These are phyloP conservation scores for Oplegnathus fasciatus DNA, from an alignment of 2,113 vertebrate species.

Conservation along the genomic window DNA sequence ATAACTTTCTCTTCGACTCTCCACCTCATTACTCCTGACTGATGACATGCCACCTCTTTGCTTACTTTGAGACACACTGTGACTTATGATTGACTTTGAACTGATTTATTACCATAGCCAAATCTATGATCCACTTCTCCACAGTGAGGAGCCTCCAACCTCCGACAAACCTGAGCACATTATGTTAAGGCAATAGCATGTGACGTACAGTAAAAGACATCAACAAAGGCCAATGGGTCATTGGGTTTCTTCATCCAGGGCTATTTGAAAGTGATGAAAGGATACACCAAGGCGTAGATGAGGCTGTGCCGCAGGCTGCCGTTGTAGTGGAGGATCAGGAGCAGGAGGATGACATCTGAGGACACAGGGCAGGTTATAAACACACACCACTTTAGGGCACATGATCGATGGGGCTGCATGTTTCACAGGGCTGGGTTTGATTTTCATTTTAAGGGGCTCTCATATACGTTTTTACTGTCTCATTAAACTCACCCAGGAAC, in stretches of 20 bases:
- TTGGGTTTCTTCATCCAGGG: slow-evolving; percentile 22
- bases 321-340: slow-evolving; percentile 89
- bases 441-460: slow-evolving; percentile 3
- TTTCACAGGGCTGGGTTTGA: neutral
- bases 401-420: neutral
- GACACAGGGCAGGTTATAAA: slow-evolving; percentile 59
- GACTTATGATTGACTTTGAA: slow-evolving; percentile 34
- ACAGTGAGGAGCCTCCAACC: slow-evolving; percentile 90
- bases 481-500: neutral
- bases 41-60: slow-evolving; percentile 40
- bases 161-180: slow-evolving; percentile 83
- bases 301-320: slow-evolving; percentile 84
- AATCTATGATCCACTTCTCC: slow-evolving; percentile 91
- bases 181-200: slow-evolving; percentile 61
- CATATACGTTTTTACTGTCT: neutral
- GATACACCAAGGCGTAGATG: slow-evolving; percentile 88
- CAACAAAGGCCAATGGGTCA: neutral
- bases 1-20: slow-evolving; percentile 29
- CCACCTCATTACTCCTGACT: slow-evolving; percentile 56
- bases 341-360: slow-evolving; percentile 89
- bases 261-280: slow-evolving; percentile 20
- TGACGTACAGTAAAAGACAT: neutral
- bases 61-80: slow-evolving; percentile 3
- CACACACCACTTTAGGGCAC: neutral
- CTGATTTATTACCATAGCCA: slow-evolving; percentile 88